Conservation (phyloP, 1,140 invertebrate species). For the Bombus cullumanus region DNA sequence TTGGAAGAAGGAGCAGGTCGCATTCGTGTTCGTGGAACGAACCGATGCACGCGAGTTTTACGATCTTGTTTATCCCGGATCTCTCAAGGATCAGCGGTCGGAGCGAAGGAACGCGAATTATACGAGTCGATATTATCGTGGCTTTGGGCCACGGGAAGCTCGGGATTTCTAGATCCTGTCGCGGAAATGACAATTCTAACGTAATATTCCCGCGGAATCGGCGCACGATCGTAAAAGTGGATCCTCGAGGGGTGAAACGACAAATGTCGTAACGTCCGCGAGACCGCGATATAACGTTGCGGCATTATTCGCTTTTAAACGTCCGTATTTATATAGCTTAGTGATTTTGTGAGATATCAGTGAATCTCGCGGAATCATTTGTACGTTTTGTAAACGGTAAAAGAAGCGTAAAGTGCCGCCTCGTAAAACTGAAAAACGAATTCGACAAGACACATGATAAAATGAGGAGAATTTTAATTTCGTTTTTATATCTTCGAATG, state of each 20-base stretch:
- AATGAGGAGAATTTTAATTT: not conserved
- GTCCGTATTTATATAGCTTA: not conserved
- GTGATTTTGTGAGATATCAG: not conserved
- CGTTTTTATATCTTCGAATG: not conserved
- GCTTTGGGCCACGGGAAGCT: not conserved
- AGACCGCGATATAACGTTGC: not conserved
- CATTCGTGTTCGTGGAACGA: slow-evolving; percentile 42
- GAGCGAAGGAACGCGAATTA: slow-evolving; percentile 15
- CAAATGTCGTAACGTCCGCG: too few species aligned
- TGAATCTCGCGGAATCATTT: not conserved
- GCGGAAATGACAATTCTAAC: not conserved
- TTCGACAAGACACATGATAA: not conserved
- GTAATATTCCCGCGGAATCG: slow-evolving; percentile 10
- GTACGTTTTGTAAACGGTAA: not conserved
- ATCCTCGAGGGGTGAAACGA: not conserved
- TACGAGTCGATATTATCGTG: slow-evolving; percentile 1
- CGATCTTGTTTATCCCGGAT: slow-evolving; percentile 67
- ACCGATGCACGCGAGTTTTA: slow-evolving; percentile 59
- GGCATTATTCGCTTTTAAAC: not conserved
- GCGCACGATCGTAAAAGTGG: slow-evolving; percentile 5
- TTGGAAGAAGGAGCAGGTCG: not conserved
- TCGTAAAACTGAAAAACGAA: not conserved
- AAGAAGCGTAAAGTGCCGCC: not conserved
- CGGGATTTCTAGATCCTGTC: slow-evolving; percentile 7
- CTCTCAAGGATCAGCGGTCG: not conserved